These are phyloP conservation scores for Anguilla anguilla DNA, from an alignment of 2,797 vertebrate species.

Conservation along the genomic window DNA sequence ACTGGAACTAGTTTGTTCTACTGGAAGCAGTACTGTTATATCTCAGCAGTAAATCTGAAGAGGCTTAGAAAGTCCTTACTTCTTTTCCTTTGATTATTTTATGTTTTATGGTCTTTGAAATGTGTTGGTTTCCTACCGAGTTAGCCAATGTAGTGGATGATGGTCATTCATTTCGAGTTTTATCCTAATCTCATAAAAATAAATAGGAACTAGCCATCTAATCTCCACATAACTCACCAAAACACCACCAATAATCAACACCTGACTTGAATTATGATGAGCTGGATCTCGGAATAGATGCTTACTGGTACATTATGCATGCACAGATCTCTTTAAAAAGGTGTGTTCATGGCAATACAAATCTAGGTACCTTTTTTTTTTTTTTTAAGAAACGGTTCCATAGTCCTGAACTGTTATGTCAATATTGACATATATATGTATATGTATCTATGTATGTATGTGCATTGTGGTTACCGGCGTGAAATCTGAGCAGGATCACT, in stretches of 20 bases:
- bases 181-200: background rate
- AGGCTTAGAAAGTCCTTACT: background rate
- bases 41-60: background rate
- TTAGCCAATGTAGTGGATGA: background rate
- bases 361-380: background rate
- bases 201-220: background rate
- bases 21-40: background rate
- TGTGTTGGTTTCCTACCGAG: background rate
- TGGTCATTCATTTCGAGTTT: background rate
- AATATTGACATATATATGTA: background rate
- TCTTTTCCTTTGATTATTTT: background rate
- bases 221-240: background rate
- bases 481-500: background rate
- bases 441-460: too few relatives aligned
- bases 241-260: background rate
- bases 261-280: background rate
- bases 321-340: background rate
- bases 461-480: constrained; percentile 17
- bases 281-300: background rate
- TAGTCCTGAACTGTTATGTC: background rate
- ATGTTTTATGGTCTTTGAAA: background rate
- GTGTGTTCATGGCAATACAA: background rate
- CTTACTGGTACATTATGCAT: background rate
- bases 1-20: background rate
- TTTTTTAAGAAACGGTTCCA: constrained; percentile 12